These are phyloP conservation scores for Spilogale gracilis DNA, from an alignment of 2,113 vertebrate genomes.

Conservation along the genomic window DNA sequence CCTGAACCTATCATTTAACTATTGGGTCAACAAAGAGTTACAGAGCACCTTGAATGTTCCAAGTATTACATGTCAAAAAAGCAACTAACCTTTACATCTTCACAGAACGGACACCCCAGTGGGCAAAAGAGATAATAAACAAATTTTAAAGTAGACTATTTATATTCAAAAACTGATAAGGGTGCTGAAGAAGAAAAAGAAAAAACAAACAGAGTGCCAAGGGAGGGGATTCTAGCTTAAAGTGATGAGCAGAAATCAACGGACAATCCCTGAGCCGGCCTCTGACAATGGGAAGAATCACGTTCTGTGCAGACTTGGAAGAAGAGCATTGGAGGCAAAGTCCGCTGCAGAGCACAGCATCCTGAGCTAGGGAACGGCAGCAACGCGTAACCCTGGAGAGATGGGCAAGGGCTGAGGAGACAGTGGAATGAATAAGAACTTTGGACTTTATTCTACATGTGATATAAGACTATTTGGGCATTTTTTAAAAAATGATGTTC, in stretches of 20 bases:
- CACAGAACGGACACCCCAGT: not conserved
- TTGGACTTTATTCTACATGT: not conserved
- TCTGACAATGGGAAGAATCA: not conserved
- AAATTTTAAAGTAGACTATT: not conserved
- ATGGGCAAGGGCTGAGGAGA: not conserved
- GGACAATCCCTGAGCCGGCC: not conserved
- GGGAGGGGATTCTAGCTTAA: not conserved
- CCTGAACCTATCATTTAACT: not conserved
- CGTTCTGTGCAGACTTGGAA: not conserved
- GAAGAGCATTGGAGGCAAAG: fast-evolving
- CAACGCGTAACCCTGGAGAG: fast-evolving
- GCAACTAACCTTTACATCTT: not conserved
- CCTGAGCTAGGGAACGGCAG: fast-evolving
- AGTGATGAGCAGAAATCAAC: not conserved
- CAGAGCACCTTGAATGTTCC: not conserved
- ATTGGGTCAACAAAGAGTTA: not conserved
- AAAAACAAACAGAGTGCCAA: not conserved
- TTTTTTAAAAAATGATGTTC: not conserved
- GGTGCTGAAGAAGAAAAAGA: not conserved
- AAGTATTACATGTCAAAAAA: not conserved
- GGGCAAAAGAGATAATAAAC: not conserved
- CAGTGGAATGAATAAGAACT: not conserved
- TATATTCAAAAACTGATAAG: not conserved
- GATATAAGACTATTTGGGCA: not conserved
- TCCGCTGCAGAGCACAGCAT: not conserved